A percentile compares a stretch with the other conserved stretches of the same genome.
These are phyloP conservation scores for Punctoribates punctum DNA, from an alignment of 2,888 invertebrate species.

Conservation along the genomic window DNA sequence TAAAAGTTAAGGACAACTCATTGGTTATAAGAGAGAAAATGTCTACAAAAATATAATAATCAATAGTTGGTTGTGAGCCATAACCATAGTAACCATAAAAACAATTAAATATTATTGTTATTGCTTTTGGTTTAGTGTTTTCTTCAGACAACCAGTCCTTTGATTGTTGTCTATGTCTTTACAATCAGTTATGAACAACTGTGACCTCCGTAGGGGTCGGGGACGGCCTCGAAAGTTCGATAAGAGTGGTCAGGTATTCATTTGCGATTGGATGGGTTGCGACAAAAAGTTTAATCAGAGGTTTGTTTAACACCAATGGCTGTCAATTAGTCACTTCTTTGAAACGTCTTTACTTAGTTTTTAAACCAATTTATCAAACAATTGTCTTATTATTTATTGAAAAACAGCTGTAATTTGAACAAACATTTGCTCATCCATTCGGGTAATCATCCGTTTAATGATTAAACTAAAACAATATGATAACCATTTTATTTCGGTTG, in stretches of 20 bases:
- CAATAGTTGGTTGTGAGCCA: too few relatives aligned
- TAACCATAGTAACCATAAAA: too few relatives aligned
- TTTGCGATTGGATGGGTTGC: slow-evolving; percentile 30
- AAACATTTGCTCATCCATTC: slow-evolving; percentile 18
- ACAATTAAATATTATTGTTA: slow-evolving; percentile 4
- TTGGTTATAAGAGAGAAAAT: too few relatives aligned
- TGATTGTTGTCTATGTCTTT: neutral
- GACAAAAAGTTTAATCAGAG: slow-evolving; percentile 20
- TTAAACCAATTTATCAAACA: neutral
- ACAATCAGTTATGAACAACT: neutral
- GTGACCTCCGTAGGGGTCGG: slow-evolving; percentile 4
- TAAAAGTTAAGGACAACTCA: too few relatives aligned
- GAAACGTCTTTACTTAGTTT: neutral
- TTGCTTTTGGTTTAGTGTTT: neutral
- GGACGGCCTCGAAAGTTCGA: slow-evolving; percentile 23
- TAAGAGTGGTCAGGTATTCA: slow-evolving; percentile 30
- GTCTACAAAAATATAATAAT: too few relatives aligned
- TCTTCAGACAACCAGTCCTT: neutral
- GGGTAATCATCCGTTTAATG: neutral
- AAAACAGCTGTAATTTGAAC: slow-evolving; percentile 18
- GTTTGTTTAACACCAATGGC: neutral
- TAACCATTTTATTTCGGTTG: neutral
- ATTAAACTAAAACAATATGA: neutral
- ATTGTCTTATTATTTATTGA: neutral
- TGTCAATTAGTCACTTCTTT: neutral